Conservation (phyloP, 2,797 vertebrate species). For the Darevskia nairensis region DNA sequence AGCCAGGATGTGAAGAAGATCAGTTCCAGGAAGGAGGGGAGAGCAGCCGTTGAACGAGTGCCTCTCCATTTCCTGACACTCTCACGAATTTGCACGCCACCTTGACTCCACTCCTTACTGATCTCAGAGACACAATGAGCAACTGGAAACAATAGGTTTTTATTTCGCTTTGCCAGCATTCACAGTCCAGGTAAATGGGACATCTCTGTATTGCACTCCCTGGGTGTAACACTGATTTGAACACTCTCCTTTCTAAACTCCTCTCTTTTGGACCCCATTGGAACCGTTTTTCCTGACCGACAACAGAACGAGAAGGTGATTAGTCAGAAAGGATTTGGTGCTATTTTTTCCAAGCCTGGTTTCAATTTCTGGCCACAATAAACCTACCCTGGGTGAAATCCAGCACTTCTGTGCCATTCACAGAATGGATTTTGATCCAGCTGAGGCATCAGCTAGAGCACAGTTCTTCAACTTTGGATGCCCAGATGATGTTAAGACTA, state of each 20-base stretch:
- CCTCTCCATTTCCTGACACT: constrained; percentile 50
- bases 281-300: background rate
- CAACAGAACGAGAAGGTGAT: background rate
- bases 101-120: constrained; percentile 24
- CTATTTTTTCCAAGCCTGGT: background rate
- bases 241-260: fast-evolving
- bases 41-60: background rate
- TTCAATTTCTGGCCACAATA: too few species aligned
- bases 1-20: constrained; percentile 52
- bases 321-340: background rate
- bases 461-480: too few species aligned
- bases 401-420: background rate
- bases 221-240: background rate
- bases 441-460: too few species aligned
- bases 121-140: constrained; percentile 27
- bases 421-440: background rate
- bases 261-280: too few species aligned
- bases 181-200: too few species aligned
- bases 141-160: background rate
- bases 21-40: constrained; percentile 12
- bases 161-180: background rate
- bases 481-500: too few species aligned
- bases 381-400: background rate
- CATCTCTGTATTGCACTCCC: background rate
- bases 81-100: constrained; percentile 32